Conservation (phyloP, 2,797 vertebrate genomes). For the Coreius guichenoti region DNA sequence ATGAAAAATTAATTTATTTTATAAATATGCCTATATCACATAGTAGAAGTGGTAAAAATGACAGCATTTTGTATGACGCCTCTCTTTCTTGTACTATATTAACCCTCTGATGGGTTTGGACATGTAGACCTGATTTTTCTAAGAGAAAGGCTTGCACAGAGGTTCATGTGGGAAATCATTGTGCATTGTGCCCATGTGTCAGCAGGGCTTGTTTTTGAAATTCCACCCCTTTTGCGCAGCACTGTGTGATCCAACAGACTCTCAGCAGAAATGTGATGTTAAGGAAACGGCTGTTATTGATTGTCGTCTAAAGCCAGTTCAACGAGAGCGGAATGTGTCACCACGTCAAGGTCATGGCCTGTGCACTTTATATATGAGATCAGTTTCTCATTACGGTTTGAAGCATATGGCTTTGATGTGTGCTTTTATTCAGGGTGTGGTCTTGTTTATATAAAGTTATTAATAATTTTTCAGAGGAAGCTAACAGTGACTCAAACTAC, state of each 20-base stretch:
- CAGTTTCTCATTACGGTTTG: not conserved
- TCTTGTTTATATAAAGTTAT: slow-evolving; percentile 10
- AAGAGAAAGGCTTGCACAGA: not conserved
- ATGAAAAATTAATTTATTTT: not conserved
- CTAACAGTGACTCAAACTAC: not conserved
- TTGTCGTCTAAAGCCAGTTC: slow-evolving; percentile 17
- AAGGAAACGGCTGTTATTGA: slow-evolving; percentile 46
- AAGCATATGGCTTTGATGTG: slow-evolving; percentile 1
- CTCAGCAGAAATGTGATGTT: slow-evolving; percentile 18
- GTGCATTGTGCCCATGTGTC: slow-evolving; percentile 16
- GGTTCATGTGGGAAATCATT: not conserved
- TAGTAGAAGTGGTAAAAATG: not conserved
- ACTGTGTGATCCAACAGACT: not conserved
- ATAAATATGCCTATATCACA: not conserved
- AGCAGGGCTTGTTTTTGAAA: slow-evolving; percentile 27
- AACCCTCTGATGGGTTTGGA: not conserved
- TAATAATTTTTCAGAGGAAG: not conserved
- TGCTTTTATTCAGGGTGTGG: slow-evolving; percentile 13
- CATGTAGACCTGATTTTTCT: not conserved
- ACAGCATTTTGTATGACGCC: not conserved
- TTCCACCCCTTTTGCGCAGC: slow-evolving; percentile 1
- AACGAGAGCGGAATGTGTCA: slow-evolving; percentile 12
- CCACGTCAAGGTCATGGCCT: slow-evolving; percentile 62
- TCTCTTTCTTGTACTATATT: not conserved
- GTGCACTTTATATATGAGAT: slow-evolving; percentile 16